Percentiles rank a stretch among this genome's conserved stretches.
phyloP scores from a whole-genome alignment of 35 echinoderm and acorn worm genomes.

The Acanthaster planci region DNA sequence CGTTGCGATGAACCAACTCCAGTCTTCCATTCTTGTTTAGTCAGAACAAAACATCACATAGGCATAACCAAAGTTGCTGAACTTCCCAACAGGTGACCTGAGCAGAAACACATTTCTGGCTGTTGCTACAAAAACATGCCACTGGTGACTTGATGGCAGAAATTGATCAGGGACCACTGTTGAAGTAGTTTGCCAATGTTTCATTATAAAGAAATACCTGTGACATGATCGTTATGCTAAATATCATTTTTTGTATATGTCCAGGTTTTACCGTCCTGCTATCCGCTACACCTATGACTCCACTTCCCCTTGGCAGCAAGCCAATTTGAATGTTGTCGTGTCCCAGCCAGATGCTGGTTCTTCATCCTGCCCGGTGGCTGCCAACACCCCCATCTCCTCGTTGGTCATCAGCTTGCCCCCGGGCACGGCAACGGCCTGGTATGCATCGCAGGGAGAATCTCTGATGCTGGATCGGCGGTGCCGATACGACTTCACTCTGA shows the following conservation, averaged over 20 bases:
- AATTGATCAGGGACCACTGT: too few relatives aligned
- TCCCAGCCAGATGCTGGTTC: constrained; percentile 7
- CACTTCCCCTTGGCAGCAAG: constrained; percentile 27
- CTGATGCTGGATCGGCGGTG: constrained; percentile 44
- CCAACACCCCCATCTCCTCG: background rate
- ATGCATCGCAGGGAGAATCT: background rate
- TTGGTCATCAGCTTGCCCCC: constrained; percentile 50
- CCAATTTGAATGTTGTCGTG: constrained; percentile 33
- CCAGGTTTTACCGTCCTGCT: constrained; percentile 48
- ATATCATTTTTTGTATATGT: background rate
- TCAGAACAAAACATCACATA: too few relatives aligned
- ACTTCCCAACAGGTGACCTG: too few relatives aligned
- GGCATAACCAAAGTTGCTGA: too few relatives aligned
- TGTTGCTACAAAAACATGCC: too few relatives aligned
- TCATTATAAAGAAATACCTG: too few relatives aligned
- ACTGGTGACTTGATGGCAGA: too few relatives aligned
- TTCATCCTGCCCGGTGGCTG: constrained; percentile 10
- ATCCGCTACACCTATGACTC: constrained; percentile 73
- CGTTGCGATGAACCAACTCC: too few relatives aligned
- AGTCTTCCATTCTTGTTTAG: too few relatives aligned
- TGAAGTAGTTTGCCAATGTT: too few relatives aligned
- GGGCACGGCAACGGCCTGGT: constrained; percentile 39
- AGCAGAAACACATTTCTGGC: too few relatives aligned
- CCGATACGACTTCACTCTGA: constrained; percentile 48
- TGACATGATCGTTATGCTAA: too few relatives aligned